phyloP scores from a whole-genome alignment of 2,113 vertebrate genomes.

The Vicugna pacos region DNA sequence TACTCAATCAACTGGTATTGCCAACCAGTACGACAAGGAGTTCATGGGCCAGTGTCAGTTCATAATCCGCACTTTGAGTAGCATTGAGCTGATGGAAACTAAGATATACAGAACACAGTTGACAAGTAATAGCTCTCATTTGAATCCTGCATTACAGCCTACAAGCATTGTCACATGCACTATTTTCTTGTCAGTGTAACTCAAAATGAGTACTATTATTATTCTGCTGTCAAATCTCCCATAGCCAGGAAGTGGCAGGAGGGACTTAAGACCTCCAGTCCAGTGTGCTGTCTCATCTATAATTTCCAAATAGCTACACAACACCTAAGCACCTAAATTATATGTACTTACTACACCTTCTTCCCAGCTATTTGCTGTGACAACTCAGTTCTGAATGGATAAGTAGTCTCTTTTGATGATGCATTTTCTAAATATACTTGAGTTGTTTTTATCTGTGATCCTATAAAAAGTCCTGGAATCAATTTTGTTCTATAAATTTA shows the following conservation, averaged over 20 bases:
- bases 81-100: not conserved
- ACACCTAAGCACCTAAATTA: not conserved
- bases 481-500: constrained; percentile 39
- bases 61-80: not conserved
- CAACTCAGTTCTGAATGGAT: not conserved
- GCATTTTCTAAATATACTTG: constrained; percentile 14
- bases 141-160: not conserved
- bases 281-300: not conserved
- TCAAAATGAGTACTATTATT: not conserved
- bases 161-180: not conserved
- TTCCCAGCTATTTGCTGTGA: not conserved
- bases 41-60: not conserved
- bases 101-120: not conserved
- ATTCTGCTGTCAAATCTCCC: not conserved
- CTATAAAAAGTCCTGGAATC: not conserved
- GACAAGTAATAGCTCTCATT: not conserved
- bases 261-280: not conserved
- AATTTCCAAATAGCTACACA: not conserved
- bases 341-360: not conserved
- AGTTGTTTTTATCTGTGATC: constrained; percentile 13
- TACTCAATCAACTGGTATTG: not conserved
- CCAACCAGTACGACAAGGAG: not conserved
- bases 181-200: not conserved
- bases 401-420: not conserved
- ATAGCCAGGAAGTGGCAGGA: not conserved